Evolutionary conservation across 1,140 invertebrate species (phyloP).

Genomic region (Formica selysi): DNA sequence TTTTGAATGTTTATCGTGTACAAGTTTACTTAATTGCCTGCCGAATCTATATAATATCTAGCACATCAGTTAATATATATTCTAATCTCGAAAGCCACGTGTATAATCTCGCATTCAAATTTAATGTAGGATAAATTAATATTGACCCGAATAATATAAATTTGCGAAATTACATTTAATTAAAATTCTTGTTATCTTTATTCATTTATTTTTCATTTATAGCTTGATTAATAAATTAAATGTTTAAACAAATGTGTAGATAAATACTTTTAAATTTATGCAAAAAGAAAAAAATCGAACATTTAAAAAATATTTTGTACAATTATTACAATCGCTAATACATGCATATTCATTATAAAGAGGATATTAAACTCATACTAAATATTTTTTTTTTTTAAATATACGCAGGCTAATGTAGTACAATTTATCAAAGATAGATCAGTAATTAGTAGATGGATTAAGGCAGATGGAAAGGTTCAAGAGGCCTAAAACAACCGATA

Average conservation of each 20-base stretch:
- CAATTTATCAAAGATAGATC: slow-evolving; percentile 64
- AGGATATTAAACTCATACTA: background rate
- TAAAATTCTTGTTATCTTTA: background rate
- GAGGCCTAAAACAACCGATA: slow-evolving; percentile 39
- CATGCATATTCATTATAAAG: no score
- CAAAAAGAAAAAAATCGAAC: background rate
- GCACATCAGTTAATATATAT: slow-evolving; percentile 7
- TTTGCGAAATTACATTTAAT: slow-evolving; percentile 16
- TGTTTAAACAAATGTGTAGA: background rate
- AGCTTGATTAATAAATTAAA: slow-evolving; percentile 31
- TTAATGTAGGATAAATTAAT: slow-evolving; percentile 51
- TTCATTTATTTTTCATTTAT: background rate
- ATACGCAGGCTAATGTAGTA: slow-evolving; percentile 28
- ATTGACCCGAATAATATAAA: slow-evolving; percentile 33
- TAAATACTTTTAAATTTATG: background rate
- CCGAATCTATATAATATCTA: slow-evolving; percentile 36
- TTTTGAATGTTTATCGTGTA: slow-evolving; percentile 52
- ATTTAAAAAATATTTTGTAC: no score
- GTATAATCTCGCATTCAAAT: slow-evolving; percentile 28
- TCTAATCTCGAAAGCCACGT: slow-evolving; percentile 31
- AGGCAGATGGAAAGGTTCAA: slow-evolving; percentile 29
- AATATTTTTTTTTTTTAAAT: background rate
- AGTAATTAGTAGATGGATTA: slow-evolving; percentile 54
- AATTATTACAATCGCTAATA: background rate
- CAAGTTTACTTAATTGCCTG: slow-evolving; percentile 16